phyloP scores from a whole-genome alignment of 2,113 vertebrate genomes.

The Oncorhynchus nerka region DNA sequence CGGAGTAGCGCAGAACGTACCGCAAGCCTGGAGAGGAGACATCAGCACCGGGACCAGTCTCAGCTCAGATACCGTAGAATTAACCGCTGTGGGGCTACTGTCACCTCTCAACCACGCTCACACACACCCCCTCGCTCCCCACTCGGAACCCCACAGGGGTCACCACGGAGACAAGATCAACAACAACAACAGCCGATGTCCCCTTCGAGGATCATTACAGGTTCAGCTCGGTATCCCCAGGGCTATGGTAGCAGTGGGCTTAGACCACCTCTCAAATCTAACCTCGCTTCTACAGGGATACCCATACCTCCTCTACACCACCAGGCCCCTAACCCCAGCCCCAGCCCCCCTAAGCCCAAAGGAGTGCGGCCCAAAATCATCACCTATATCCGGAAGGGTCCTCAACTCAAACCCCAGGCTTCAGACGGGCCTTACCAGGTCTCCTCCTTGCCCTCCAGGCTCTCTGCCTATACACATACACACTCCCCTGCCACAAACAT shows the following conservation, averaged over 20 bases:
- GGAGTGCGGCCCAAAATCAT: conserved; percentile 96
- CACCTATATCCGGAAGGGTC: conserved; percentile 90
- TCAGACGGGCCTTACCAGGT: conserved; percentile 79
- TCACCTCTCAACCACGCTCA: conserved; percentile 25
- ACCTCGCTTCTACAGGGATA: conserved; percentile 78
- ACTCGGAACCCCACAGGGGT: conserved; percentile 69
- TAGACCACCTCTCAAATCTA: conserved; percentile 84
- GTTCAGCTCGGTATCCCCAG: conserved; percentile 26
- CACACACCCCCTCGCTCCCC: conserved; percentile 63
- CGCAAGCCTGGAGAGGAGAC: conserved; percentile 55
- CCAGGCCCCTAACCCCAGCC: conserved; percentile 65
- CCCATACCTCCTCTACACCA: conserved; percentile 81
- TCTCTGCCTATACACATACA: conserved; percentile 67
- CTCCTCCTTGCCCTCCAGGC: conserved; percentile 76
- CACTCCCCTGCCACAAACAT: conserved; percentile 60
- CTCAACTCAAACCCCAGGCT: conserved; percentile 80
- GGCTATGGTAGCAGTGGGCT: conserved; percentile 73
- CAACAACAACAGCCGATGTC: conserved; percentile 53
- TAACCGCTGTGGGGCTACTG: conserved; percentile 36
- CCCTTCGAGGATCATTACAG: conserved; percentile 47
- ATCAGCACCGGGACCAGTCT: conserved; percentile 38
- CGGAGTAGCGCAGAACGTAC: conserved; percentile 1
- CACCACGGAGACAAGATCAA: conserved; percentile 58
- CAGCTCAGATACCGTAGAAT: conserved; percentile 63
- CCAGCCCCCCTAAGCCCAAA: conserved; percentile 83